These are phyloP conservation scores for Coptodon bakossiorum DNA, from an alignment of 2,113 vertebrate genomes.

Conservation along the genomic window DNA sequence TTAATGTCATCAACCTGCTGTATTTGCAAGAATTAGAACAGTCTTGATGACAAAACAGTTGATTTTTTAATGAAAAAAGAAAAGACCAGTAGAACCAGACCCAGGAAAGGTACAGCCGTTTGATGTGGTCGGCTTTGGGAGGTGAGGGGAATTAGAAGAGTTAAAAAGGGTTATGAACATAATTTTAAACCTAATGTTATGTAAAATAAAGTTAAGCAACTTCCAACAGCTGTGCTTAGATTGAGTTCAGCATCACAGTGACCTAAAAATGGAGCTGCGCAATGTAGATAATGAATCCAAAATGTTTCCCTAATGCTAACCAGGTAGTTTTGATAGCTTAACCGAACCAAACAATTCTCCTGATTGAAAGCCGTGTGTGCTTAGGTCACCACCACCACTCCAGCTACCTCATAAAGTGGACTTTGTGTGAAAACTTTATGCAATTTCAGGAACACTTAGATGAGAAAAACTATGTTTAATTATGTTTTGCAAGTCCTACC, in stretches of 20 bases:
- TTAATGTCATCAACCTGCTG: background rate
- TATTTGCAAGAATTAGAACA: background rate
- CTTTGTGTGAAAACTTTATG: background rate
- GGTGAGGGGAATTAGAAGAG: background rate
- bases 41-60: background rate
- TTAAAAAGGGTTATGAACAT: background rate
- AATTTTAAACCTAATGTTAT: background rate
- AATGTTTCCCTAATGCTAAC: background rate
- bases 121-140: background rate
- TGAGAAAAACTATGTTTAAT: background rate
- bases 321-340: background rate
- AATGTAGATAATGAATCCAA: background rate
- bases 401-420: background rate
- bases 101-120: background rate
- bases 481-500: background rate
- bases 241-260: background rate
- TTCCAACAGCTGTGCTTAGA: background rate
- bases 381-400: background rate
- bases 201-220: background rate
- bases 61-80: background rate
- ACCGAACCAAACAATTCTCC: background rate
- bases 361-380: background rate
- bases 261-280: background rate
- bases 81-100: background rate
- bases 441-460: background rate